phyloP scores from a whole-genome alignment of 2,113 vertebrate genomes.

The Onychostoma macrolepis region DNA sequence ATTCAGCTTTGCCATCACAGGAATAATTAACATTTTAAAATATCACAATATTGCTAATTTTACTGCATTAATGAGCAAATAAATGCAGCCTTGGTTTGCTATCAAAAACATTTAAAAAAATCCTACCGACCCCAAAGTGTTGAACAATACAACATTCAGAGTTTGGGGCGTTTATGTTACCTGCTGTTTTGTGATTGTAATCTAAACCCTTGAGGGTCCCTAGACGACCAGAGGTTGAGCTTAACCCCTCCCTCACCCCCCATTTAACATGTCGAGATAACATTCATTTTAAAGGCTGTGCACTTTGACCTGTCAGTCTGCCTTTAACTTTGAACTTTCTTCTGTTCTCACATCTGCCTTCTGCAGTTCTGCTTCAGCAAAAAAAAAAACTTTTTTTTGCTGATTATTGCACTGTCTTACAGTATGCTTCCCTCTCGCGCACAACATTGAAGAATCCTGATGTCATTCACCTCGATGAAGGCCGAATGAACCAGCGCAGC shows the following conservation, averaged over 20 bases:
- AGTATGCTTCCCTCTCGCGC: neutral
- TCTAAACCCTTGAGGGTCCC: conserved; percentile 16
- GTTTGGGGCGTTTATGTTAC: neutral
- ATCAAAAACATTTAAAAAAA: too few species aligned
- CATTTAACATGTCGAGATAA: neutral
- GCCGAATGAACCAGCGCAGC: conserved; percentile 43
- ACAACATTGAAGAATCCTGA: neutral
- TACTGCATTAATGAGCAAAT: too few species aligned
- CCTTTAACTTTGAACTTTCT: neutral
- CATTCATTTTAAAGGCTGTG: conserved; percentile 12
- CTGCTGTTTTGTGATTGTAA: conserved; percentile 18
- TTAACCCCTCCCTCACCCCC: neutral
- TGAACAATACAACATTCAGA: neutral
- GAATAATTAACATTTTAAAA: neutral
- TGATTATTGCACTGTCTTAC: too few species aligned
- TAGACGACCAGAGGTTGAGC: neutral
- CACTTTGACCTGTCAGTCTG: conserved; percentile 8
- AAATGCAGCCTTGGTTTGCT: too few species aligned
- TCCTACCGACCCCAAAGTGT: too few species aligned
- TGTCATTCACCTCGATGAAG: neutral
- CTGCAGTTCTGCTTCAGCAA: too few species aligned
- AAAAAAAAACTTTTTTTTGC: too few species aligned
- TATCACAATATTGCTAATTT: too few species aligned
- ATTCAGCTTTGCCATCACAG: neutral
- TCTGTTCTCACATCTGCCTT: neutral